Percentiles rank a stretch among this genome's conserved stretches.
Evolutionary conservation across 2,888 invertebrate species (phyloP).

Genomic region (Drosophila siamana): DNA sequence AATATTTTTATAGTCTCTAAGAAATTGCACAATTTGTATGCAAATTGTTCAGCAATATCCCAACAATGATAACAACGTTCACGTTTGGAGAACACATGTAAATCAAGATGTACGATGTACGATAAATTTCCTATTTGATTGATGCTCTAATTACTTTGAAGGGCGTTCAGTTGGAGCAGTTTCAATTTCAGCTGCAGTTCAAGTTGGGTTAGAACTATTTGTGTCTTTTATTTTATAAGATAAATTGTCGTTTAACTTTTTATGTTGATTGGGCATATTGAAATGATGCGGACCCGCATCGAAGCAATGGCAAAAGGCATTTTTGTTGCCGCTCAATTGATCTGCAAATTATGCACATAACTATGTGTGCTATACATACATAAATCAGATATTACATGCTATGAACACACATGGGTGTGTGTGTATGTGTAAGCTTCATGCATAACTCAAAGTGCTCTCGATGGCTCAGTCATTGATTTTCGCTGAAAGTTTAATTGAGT

Average conservation of each 20-base stretch:
- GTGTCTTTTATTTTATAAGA: constrained; percentile 58
- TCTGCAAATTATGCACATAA: constrained; percentile 57
- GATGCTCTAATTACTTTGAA: constrained; percentile 41
- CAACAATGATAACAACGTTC: constrained; percentile 5
- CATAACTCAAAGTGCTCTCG: constrained; percentile 49
- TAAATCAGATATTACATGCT: constrained; percentile 2
- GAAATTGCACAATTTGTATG: neutral
- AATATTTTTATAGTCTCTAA: neutral
- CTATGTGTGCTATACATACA: constrained; percentile 15
- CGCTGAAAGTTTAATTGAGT: constrained; percentile 55
- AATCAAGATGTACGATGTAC: neutral
- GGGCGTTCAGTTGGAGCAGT: constrained; percentile 27
- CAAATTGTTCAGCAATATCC: neutral
- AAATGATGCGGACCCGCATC: constrained; percentile 15
- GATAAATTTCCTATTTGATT: neutral
- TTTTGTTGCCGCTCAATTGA: constrained; percentile 47
- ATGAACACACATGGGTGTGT: constrained; percentile 1
- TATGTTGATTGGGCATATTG: constrained; percentile 55
- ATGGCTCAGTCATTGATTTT: constrained; percentile 59
- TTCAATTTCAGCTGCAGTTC: constrained; percentile 1
- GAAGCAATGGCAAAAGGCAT: constrained; percentile 17
- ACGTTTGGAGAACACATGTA: neutral
- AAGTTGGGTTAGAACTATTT: constrained; percentile 14
- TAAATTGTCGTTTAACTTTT: constrained; percentile 54
- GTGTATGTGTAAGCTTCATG: constrained; percentile 23